phyloP scores from a whole-genome alignment of 1,140 invertebrate species.

The Vollenhovia emeryi region DNA sequence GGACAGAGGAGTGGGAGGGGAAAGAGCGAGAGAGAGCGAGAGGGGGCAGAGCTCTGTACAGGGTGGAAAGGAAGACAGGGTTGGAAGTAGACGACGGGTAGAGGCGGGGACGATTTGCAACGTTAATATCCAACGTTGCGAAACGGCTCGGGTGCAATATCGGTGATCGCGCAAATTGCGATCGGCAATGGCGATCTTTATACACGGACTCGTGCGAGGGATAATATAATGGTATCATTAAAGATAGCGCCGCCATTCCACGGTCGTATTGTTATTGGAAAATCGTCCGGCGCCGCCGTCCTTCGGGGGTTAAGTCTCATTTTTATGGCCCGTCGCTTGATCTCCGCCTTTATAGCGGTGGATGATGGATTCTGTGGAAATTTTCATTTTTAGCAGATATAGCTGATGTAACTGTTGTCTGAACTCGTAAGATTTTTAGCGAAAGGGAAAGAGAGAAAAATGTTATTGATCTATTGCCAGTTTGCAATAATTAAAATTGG shows the following conservation, averaged over 20 bases:
- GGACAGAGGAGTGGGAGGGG: neutral
- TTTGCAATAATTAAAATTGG: conserved; percentile 10
- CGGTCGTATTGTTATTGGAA: conserved; percentile 58
- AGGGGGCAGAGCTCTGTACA: neutral
- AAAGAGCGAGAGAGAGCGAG: too few relatives aligned
- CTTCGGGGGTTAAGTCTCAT: conserved; percentile 34
- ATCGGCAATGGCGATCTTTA: conserved; percentile 71
- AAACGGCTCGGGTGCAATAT: conserved; percentile 70
- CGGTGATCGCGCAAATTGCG: conserved; percentile 73
- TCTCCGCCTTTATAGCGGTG: conserved; percentile 31
- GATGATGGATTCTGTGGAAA: conserved; percentile 32
- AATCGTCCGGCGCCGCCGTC: conserved; percentile 33
- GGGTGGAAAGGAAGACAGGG: conserved; percentile 19
- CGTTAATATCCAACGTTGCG: conserved; percentile 71
- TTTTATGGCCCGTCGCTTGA: conserved; percentile 45
- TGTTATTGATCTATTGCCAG: neutral
- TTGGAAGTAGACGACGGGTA: neutral
- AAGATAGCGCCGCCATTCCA: conserved; percentile 50
- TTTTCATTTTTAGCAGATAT: conserved; percentile 38
- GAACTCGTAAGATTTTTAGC: neutral
- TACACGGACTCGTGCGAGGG: conserved; percentile 42
- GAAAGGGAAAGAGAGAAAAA: neutral
- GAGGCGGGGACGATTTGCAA: conserved; percentile 41
- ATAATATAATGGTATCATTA: conserved; percentile 60
- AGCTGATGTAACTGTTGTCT: neutral